phyloP scores from a whole-genome alignment of 1,140 invertebrate genomes.

The Agrypnia vestita region DNA sequence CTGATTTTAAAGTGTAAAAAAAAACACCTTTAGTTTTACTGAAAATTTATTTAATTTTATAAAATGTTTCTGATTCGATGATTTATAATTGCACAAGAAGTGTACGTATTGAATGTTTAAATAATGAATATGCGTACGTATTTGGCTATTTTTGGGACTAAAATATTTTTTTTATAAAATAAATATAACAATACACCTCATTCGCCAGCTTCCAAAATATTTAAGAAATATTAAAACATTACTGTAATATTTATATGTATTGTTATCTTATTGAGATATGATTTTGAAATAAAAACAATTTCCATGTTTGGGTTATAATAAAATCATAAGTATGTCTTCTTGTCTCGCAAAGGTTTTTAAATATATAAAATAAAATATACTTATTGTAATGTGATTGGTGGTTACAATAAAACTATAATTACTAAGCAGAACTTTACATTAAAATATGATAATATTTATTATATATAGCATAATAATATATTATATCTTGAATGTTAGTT shows the following conservation, averaged over 20 bases:
- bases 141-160: too few species aligned
- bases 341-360: not conserved
- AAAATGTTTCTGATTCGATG: too few species aligned
- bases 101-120: too few species aligned
- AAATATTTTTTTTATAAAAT: not conserved
- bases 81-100: too few species aligned
- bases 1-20: too few species aligned
- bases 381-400: not conserved
- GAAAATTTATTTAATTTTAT: too few species aligned
- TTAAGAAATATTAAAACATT: not conserved
- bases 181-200: not conserved
- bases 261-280: not conserved
- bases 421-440: slow-evolving; percentile 15
- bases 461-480: slow-evolving; percentile 20
- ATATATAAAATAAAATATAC: not conserved
- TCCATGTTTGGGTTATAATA: not conserved
- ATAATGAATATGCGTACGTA: too few species aligned
- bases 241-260: not conserved
- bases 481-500: slow-evolving; percentile 8
- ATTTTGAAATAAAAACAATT: slow-evolving; percentile 9
- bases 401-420: slow-evolving; percentile 26
- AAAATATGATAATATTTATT: slow-evolving; percentile 37
- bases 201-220: slow-evolving; percentile 2
- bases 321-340: not conserved
- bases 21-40: too few species aligned